Base-by-base conservation (phyloP, 1,140 invertebrate genomes). In the Rhyzopertha dominica region DNA sequence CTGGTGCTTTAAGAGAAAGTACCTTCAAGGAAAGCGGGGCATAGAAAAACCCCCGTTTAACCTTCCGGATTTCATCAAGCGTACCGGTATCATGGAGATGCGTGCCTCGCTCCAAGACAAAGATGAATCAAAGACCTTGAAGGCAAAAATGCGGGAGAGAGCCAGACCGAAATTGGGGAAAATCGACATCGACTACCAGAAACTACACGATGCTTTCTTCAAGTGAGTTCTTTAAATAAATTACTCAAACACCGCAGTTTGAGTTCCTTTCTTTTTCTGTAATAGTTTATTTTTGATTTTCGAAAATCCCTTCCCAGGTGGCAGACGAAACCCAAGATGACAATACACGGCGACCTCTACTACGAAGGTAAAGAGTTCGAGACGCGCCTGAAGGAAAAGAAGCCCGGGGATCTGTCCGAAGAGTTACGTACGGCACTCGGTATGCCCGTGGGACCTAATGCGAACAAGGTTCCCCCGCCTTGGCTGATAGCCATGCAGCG, bases 281-380 rank as follows among this genome's bases (percentile, higher is more conserved):
- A 7, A 23, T 25, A 5, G 10, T 17, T 47, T 31, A 1, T 43
- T 8, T 14, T 42, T 20, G n/a, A 46, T 19, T 28, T n/a, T 13
- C 4, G 23, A 12, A 19, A 25, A 44, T 40, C 32, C 4, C 25
- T 39, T 56, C 61, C 34, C 53, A 86, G 83, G 65, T 98, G 93
- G 92, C 97, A 99, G 68, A 97, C 93, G 0, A 99, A 99, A 70
- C 96, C 97, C 0, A 83, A 87, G 53, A 95, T 99, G 90, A 97
- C 95, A 0, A 96, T 96, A 59, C 96, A 98, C 68, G 97, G 96
- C 10, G 97, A 99, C 73, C 71, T 99, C 0, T 99, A 99, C 69
- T 99, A 99, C 70, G 97, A 99, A 72, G 97, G 97, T n/a, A 99
- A 99, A 69, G 97, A 99, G 69, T 97, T 97, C 72, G 97, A 99